These are phyloP conservation scores for Zosterops japonicus DNA, from an alignment of 2,113 vertebrate species.

Conservation along the genomic window DNA sequence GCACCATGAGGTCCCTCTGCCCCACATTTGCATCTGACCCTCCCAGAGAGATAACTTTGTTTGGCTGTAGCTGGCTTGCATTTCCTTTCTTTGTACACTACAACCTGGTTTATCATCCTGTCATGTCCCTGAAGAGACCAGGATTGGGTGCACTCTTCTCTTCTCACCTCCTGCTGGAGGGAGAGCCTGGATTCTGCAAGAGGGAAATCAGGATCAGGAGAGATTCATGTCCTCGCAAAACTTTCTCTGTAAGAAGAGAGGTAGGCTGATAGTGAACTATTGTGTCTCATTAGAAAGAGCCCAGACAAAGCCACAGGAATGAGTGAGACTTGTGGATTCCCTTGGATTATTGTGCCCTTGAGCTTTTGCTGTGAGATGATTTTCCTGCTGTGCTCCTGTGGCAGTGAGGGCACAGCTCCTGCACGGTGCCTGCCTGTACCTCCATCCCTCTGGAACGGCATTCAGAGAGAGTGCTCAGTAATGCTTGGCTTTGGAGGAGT, in stretches of 20 bases:
- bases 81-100: background rate
- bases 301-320: background rate
- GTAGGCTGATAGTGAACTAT: background rate
- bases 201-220: background rate
- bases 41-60: background rate
- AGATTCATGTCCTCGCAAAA: background rate
- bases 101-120: background rate
- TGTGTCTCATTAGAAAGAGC: background rate
- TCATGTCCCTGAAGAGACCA: background rate
- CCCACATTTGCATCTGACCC: background rate
- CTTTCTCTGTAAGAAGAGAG: background rate
- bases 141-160: accelerated
- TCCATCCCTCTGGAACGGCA: background rate
- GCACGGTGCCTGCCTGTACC: background rate
- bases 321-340: background rate
- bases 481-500: background rate
- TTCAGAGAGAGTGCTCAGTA: background rate
- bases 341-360: background rate
- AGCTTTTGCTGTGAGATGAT: background rate
- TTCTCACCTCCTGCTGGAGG: background rate
- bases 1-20: background rate
- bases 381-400: background rate
- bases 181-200: background rate
- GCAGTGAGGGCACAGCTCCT: background rate
- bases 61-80: background rate